A percentile compares a stretch with the other conserved stretches of the same genome.
Evolutionary conservation across 2,113 vertebrate species (phyloP).

Genomic region (Neoarius graeffei): DNA sequence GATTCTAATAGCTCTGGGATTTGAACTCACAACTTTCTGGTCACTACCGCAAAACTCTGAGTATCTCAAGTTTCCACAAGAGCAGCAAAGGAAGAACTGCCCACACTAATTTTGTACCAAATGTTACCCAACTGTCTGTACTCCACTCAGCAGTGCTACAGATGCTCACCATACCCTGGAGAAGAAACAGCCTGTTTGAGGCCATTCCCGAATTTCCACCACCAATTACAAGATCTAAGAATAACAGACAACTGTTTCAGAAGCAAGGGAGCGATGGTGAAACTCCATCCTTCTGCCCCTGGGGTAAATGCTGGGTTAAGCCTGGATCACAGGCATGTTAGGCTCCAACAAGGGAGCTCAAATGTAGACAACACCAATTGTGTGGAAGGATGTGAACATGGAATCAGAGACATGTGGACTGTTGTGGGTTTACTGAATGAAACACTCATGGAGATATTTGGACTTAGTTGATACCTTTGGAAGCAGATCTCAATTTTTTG

Average conservation of each 20-base stretch:
- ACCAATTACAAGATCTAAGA: slow-evolving; percentile 33
- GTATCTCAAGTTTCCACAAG: neutral
- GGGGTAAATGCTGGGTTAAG: slow-evolving; percentile 4
- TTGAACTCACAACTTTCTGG: neutral
- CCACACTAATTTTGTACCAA: neutral
- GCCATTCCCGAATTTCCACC: slow-evolving; percentile 6
- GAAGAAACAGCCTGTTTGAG: neutral
- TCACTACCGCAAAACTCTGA: neutral
- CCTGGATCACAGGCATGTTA: slow-evolving; percentile 23
- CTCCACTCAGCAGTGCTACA: neutral
- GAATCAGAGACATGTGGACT: slow-evolving; percentile 7
- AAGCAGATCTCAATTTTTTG: neutral
- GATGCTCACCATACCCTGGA: neutral
- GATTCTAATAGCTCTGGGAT: neutral
- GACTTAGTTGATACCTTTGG: neutral
- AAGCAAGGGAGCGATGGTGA: slow-evolving; percentile 32
- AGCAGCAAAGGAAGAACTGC: neutral
- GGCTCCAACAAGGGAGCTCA: slow-evolving; percentile 26
- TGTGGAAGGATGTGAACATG: neutral
- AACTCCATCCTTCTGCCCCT: slow-evolving; percentile 25
- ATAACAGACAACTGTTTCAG: slow-evolving; percentile 40
- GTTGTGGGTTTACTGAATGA: neutral
- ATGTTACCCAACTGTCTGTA: neutral
- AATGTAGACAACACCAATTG: neutral
- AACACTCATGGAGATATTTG: neutral